Evolutionary conservation across 2,113 vertebrate species (phyloP).

Genomic region (Pitta sordida): DNA sequence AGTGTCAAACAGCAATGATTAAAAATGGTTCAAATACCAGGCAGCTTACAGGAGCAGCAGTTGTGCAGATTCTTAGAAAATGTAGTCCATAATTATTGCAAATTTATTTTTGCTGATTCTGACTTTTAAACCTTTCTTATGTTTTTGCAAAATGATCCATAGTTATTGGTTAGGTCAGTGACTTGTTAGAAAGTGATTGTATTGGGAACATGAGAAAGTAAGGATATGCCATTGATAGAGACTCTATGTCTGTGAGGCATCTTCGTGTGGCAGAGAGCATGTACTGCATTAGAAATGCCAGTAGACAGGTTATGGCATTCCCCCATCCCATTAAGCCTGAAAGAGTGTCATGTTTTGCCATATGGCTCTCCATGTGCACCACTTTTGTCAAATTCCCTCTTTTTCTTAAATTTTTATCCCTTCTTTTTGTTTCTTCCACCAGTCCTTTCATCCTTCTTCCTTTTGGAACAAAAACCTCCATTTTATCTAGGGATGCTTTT

Average conservation of each 20-base stretch:
- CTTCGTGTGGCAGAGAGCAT: background rate
- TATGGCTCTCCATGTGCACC: background rate
- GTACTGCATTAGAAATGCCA: background rate
- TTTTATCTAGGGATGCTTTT: background rate
- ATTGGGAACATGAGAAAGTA: background rate
- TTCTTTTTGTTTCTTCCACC: background rate
- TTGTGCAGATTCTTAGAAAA: background rate
- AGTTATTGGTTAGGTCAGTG: background rate
- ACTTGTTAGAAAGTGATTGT: rapidly evolving
- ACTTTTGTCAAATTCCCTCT: background rate
- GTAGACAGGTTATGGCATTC: background rate
- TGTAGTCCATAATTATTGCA: background rate
- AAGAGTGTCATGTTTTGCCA: background rate
- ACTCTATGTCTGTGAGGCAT: background rate
- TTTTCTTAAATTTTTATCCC: background rate
- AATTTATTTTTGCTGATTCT: background rate
- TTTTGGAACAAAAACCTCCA: background rate
- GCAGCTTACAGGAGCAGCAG: background rate
- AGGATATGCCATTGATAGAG: background rate
- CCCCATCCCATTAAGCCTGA: background rate
- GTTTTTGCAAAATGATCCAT: background rate
- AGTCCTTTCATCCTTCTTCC: background rate
- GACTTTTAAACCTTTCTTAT: background rate
- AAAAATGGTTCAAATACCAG: background rate
- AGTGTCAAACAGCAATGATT: background rate